Evolutionary conservation across 2,797 vertebrate species (phyloP).

Genomic region (Chromis chromis): DNA sequence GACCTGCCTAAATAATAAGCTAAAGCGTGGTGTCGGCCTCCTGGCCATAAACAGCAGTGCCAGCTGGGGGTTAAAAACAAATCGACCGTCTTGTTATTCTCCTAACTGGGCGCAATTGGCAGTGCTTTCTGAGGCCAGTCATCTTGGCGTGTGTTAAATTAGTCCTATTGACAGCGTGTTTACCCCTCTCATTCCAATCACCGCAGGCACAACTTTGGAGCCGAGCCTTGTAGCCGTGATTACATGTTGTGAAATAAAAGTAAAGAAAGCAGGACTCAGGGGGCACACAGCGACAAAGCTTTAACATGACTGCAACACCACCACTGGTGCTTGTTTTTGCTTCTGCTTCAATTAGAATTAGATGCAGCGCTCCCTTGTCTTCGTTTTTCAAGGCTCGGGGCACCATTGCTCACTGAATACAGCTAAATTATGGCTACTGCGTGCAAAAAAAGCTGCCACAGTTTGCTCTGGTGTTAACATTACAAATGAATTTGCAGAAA

Average conservation of each 20-base stretch:
- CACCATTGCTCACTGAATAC: not conserved
- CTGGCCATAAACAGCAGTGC: conserved; percentile 48
- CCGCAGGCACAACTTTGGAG: conserved; percentile 51
- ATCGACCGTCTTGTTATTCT: conserved; percentile 70
- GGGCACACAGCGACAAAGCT: not conserved
- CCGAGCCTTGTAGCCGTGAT: conserved; percentile 40
- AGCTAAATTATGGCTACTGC: conserved; percentile 12
- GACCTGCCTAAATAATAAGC: conserved; percentile 72
- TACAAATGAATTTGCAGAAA: conserved; percentile 7
- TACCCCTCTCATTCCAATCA: conserved; percentile 53
- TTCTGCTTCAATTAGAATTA: conserved; percentile 8
- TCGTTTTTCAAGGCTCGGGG: conserved; percentile 4
- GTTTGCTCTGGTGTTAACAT: not conserved
- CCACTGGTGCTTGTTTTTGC: not conserved
- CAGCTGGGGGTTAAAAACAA: conserved; percentile 72
- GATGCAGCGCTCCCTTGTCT: not conserved
- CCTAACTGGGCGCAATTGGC: conserved; percentile 60
- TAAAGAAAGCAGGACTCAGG: conserved; percentile 20
- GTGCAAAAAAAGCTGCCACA: not conserved
- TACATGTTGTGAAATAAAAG: conserved; percentile 50
- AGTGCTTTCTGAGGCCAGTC: conserved; percentile 55
- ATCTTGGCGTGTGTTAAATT: conserved; percentile 68
- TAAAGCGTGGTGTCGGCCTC: conserved; percentile 47
- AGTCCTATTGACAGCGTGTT: conserved; percentile 65
- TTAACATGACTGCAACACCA: conserved; percentile 12